Conservation (phyloP, 2,888 invertebrate genomes). For the Drosophila borealis region DNA sequence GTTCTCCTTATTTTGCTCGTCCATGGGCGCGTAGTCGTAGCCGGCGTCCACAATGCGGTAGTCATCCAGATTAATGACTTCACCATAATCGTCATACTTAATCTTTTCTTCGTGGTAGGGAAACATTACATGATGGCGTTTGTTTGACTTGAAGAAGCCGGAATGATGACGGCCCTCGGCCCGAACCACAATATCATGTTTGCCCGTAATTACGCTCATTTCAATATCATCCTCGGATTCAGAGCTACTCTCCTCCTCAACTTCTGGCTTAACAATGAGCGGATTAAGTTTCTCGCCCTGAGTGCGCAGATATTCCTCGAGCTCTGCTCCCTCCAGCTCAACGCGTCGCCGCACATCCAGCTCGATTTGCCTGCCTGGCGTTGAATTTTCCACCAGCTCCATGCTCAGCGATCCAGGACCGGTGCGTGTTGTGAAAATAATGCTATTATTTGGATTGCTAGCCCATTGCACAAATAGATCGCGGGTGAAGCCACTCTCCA, state of each 20-base stretch:
- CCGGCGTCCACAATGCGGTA: conserved; percentile 92
- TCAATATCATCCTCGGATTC: conserved; percentile 93
- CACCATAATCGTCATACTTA: conserved; percentile 98
- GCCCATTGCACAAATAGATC: conserved; percentile 98
- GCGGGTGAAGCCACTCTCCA: conserved; percentile 97
- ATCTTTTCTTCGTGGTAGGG: conserved; percentile 96
- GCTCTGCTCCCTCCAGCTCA: conserved; percentile 90
- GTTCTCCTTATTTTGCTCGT: conserved; percentile 83
- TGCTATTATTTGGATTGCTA: conserved; percentile 94
- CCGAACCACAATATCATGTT: conserved; percentile 95
- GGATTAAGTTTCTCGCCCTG: conserved; percentile 86
- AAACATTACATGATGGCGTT: conserved; percentile 98
- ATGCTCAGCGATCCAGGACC: conserved; percentile 93
- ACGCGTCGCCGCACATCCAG: conserved; percentile 89
- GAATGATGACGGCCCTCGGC: conserved; percentile 89
- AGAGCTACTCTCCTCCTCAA: conserved; percentile 89
- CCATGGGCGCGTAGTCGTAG: conserved; percentile 80
- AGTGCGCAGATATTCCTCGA: conserved; percentile 90
- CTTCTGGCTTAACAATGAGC: conserved; percentile 86
- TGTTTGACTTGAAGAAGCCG: conserved; percentile 94
- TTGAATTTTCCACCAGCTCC: conserved; percentile 91
- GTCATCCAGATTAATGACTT: conserved; percentile 96
- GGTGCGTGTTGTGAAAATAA: conserved; percentile 95
- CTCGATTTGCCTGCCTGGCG: conserved; percentile 89
- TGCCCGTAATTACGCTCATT: conserved; percentile 93